Evolutionary conservation across 23 tunicate genomes (phyloP).

Genomic region (Trididemnum miniatum): DNA sequence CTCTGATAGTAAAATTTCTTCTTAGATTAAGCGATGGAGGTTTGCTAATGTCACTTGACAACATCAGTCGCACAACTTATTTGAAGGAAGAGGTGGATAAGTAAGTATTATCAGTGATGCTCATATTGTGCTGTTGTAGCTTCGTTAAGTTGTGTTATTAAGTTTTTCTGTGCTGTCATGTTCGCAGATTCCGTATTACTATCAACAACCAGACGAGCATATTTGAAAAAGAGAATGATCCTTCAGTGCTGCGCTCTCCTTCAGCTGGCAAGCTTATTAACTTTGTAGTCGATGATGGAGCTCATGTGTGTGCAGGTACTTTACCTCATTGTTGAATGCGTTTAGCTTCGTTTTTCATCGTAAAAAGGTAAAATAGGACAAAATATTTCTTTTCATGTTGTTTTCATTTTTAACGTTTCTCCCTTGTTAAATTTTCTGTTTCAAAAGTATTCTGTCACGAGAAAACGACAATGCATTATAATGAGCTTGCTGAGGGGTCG

Average conservation of each 20-base stretch:
- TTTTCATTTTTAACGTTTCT: no score
- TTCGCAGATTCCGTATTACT: conserved; percentile 86
- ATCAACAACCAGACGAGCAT: conserved; percentile 97
- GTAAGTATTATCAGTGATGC: conserved; percentile 22
- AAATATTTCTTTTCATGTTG: no score
- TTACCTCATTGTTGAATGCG: no score
- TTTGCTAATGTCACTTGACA: conserved; percentile 72
- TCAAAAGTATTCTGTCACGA: no score
- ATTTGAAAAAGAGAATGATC: conserved; percentile 96
- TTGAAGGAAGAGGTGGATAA: conserved; percentile 89
- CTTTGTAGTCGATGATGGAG: conserved; percentile 88
- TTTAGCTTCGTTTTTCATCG: no score
- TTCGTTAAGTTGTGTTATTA: neutral
- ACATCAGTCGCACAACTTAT: conserved; percentile 90
- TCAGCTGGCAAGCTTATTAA: conserved; percentile 93
- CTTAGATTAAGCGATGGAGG: conserved; percentile 88
- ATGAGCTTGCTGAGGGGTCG: no score
- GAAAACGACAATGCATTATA: no score
- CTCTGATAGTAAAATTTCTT: neutral
- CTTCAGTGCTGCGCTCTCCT: conserved; percentile 78
- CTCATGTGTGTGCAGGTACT: conserved; percentile 66
- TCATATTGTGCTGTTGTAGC: neutral
- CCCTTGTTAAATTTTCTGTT: no score
- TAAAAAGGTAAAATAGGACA: no score
- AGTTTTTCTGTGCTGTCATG: no score